These are phyloP conservation scores for Delphinapterus leucas DNA, from an alignment of 2,113 vertebrate species.

Conservation along the genomic window DNA sequence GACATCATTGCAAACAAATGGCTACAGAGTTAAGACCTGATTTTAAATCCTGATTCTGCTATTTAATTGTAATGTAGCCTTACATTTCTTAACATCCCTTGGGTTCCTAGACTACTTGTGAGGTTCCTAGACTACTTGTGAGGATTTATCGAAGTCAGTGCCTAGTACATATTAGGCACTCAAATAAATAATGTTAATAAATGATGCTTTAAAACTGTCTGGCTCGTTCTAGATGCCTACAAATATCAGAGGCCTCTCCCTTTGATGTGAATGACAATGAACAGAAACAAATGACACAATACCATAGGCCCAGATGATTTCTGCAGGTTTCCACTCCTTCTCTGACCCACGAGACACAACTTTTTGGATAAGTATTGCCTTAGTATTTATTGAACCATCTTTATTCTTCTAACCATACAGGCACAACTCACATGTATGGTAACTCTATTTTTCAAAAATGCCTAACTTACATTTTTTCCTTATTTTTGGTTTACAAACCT, in stretches of 20 bases:
- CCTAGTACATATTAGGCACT: neutral
- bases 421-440: slow-evolving; percentile 64
- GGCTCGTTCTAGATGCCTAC: neutral
- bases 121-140: neutral
- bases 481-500: neutral
- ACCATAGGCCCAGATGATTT: neutral
- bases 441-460: neutral
- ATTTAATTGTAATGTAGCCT: neutral
- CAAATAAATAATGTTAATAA: neutral
- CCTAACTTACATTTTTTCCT: neutral
- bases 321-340: neutral
- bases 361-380: neutral
- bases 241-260: neutral
- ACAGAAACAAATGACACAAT: neutral
- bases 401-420: slow-evolving; percentile 11
- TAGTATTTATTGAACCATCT: neutral
- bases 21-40: neutral
- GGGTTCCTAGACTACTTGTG: neutral
- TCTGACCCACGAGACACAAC: neutral
- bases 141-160: neutral
- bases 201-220: neutral
- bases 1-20: neutral
- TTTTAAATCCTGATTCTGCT: neutral
- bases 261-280: neutral
- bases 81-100: neutral